These are phyloP conservation scores for Chaenocephalus aceratus DNA, from an alignment of 2,113 vertebrate genomes.

Conservation along the genomic window DNA sequence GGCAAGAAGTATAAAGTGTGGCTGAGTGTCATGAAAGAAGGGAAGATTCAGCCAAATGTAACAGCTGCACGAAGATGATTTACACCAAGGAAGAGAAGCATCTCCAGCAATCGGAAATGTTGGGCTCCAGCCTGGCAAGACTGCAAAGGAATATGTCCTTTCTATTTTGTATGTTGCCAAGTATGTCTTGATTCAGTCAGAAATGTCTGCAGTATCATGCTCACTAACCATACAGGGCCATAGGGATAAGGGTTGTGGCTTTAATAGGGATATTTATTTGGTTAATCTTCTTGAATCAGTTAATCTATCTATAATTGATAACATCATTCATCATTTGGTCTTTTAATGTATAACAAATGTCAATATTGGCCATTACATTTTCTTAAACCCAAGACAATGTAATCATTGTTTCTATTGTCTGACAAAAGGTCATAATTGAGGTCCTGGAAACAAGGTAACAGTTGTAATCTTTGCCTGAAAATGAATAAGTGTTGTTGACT, in stretches of 20 bases:
- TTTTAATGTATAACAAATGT: background rate
- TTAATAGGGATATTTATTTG: background rate
- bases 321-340: background rate
- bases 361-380: background rate
- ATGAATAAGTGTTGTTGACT: background rate
- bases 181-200: conserved; percentile 42
- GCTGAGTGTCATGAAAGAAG: conserved; percentile 54
- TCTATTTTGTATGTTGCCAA: conserved; percentile 38
- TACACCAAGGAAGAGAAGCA: conserved; percentile 30
- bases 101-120: conserved; percentile 47
- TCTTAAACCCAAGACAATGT: background rate
- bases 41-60: conserved; percentile 63
- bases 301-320: background rate
- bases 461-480: background rate
- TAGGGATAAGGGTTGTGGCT: background rate
- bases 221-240: conserved; percentile 6
- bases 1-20: conserved; percentile 43
- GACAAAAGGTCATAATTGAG: background rate
- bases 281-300: background rate
- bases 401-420: background rate
- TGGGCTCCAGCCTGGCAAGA: conserved; percentile 52
- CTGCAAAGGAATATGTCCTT: conserved; percentile 44
- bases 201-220: conserved; percentile 14
- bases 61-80: conserved; percentile 65
- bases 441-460: background rate